These are phyloP conservation scores for Lithosia quadra DNA, from an alignment of 2,888 invertebrate species.

Conservation along the genomic window DNA sequence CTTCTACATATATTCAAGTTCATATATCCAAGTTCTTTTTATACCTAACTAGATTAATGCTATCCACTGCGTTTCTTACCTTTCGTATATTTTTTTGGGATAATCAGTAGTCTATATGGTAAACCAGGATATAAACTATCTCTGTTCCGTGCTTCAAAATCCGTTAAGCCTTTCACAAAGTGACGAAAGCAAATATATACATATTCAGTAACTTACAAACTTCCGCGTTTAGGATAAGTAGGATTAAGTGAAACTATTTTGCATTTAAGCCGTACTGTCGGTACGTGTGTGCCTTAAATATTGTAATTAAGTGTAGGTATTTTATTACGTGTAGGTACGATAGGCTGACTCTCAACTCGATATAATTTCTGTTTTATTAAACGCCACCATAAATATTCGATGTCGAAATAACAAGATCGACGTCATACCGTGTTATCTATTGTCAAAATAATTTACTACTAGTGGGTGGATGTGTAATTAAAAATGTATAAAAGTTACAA, in stretches of 20 bases:
- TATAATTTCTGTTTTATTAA: not conserved
- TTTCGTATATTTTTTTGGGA: not conserved
- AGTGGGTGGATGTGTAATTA: not conserved
- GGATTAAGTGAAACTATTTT: not conserved
- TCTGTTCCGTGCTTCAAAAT: not conserved
- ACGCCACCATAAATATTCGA: not conserved
- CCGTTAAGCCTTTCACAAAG: slow-evolving; percentile 1
- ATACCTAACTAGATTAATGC: too few species aligned
- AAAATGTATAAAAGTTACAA: not conserved
- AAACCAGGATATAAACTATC: not conserved
- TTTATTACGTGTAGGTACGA: not conserved
- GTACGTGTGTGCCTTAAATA: not conserved
- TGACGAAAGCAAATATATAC: not conserved
- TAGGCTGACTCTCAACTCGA: not conserved
- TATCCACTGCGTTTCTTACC: not conserved
- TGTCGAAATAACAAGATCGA: not conserved
- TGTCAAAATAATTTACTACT: not conserved
- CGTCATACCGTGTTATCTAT: slow-evolving; percentile 1
- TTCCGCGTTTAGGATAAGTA: slow-evolving; percentile 2
- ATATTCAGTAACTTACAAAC: not conserved
- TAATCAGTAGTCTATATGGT: not conserved
- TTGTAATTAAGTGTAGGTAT: not conserved
- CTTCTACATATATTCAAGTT: too few species aligned
- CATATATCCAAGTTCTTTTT: too few species aligned
- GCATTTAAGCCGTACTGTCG: not conserved